Evolutionary conservation across 2,888 invertebrate species (phyloP), one percentile per base, ranked within the genome.

Genomic region (Timema cristinae): DNA sequence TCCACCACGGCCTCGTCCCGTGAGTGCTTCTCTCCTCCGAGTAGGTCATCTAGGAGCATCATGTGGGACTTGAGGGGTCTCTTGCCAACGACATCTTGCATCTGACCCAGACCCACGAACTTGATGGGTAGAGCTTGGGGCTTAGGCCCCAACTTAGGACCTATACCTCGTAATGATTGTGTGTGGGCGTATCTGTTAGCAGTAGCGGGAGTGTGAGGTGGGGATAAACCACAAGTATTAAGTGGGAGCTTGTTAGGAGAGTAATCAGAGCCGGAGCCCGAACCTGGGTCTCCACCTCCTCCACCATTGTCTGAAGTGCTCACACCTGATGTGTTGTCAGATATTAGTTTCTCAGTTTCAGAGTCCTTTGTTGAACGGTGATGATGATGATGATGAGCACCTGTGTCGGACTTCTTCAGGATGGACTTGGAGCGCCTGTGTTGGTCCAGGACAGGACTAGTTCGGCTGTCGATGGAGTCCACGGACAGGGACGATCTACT

Each of bases 381-480:
- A 74, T 80, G 79, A 66, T 83, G 79, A 73, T 7, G 32, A 49
- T 68, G 68, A 49, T 82, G 80, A 75, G 83, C 82, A 77, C 85
- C 84, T 79, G 88, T 84, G 78, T 90, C 90, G 68, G 91, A 90
- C 82, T 91, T 91, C 83, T 92, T 92, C 77, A 92, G 82, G 79
- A 92, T 91, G 75, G 91, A 91, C 81, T 90, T 91, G 73, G 91
- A 90, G 77, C 89, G 85, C 52, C 89, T 84, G 77, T 89, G 88
- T 73, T 86, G 85, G 77, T 90, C 90, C 78, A 88, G 82, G 79
- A 88, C 88, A 61, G 89, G 88, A 77, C 88, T 86, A 51, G 84
- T 82, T 72, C 85, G 84, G 79, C 85, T 86, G 82, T 90, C 89
- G 78, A 90, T 88, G 74, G 90, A 90, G 80, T 90, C 90, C 77